A percentile compares a stretch with the other conserved stretches of the same genome.
Evolutionary conservation across 1,140 invertebrate species (phyloP).

Genomic region (Homalodisca vitripennis): DNA sequence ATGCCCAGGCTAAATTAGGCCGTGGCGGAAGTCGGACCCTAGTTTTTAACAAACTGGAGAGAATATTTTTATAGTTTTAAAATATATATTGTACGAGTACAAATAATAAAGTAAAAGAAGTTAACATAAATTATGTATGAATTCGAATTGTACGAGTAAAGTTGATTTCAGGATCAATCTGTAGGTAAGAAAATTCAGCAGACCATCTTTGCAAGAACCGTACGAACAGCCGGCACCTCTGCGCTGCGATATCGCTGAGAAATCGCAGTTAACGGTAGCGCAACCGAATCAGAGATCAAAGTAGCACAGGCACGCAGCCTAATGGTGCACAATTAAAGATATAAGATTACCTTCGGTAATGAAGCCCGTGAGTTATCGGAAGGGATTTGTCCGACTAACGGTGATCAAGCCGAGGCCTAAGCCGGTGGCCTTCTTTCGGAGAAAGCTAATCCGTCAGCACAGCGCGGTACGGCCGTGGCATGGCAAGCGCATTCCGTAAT

Average conservation of each 20-base stretch:
- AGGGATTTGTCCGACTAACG: conserved; percentile 2
- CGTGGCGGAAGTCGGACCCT: no score
- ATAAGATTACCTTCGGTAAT: background rate
- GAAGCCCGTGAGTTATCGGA: conserved; percentile 8
- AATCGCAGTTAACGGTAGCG: conserved; percentile 12
- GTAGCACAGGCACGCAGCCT: conserved; percentile 13
- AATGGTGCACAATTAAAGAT: conserved; percentile 21
- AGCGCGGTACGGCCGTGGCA: no score
- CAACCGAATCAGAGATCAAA: conserved; percentile 20
- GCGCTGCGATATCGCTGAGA: conserved; percentile 3
- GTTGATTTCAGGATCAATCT: no score
- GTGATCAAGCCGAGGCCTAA: background rate
- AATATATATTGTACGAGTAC: no score
- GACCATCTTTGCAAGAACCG: background rate
- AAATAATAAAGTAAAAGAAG: no score
- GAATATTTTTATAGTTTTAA: no score
- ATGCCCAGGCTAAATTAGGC: no score
- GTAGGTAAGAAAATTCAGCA: no score
- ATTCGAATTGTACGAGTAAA: no score
- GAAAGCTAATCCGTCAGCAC: conserved; percentile 17
- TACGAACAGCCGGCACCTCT: background rate
- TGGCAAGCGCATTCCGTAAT: conserved; percentile 11
- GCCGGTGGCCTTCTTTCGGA: conserved; percentile 14
- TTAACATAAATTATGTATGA: no score
- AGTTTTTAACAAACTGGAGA: no score